Conservation (phyloP, 2,888 invertebrate species). For the Mesorhabditis sp. region DNA sequence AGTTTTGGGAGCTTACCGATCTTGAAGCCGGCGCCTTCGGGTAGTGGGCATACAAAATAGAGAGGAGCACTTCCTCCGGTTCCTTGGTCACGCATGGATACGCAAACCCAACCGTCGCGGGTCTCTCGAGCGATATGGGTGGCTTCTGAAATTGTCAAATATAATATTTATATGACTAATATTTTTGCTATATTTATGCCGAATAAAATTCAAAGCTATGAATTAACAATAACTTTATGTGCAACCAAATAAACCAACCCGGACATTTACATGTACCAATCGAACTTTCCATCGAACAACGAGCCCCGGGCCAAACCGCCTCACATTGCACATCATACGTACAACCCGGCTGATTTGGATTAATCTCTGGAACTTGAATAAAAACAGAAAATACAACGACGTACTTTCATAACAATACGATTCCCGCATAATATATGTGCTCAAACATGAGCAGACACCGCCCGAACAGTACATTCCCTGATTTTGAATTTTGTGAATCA, state of each 20-base stretch:
- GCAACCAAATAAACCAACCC: slow-evolving; percentile 7
- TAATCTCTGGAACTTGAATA: slow-evolving; percentile 32
- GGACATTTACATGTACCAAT: slow-evolving; percentile 46
- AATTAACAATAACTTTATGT: no score
- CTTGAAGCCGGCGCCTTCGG: slow-evolving; percentile 45
- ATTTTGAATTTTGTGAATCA: not conserved
- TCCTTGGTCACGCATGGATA: slow-evolving; percentile 35
- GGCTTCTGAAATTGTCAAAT: slow-evolving; percentile 21
- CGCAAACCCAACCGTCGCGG: slow-evolving; percentile 44
- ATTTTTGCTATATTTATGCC: no score
- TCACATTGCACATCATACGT: slow-evolving; percentile 43
- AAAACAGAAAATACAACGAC: not conserved
- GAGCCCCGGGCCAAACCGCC: slow-evolving; percentile 45
- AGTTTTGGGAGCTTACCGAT: slow-evolving; percentile 12
- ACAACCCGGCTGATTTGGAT: slow-evolving; percentile 47
- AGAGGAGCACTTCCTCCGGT: slow-evolving; percentile 36
- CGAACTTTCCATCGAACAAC: slow-evolving; percentile 37
- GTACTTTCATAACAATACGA: slow-evolving; percentile 44
- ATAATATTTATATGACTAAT: no score
- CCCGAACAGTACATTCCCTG: slow-evolving; percentile 45
- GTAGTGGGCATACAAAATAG: slow-evolving; percentile 41
- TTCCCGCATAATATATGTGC: slow-evolving; percentile 29
- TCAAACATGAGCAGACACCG: not conserved
- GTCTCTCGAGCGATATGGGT: slow-evolving; percentile 44
- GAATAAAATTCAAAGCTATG: no score